A percentile compares a stretch with the other conserved stretches of the same genome.
phyloP scores from a whole-genome alignment of 1,140 invertebrate genomes.

The Copidosoma floridanum region DNA sequence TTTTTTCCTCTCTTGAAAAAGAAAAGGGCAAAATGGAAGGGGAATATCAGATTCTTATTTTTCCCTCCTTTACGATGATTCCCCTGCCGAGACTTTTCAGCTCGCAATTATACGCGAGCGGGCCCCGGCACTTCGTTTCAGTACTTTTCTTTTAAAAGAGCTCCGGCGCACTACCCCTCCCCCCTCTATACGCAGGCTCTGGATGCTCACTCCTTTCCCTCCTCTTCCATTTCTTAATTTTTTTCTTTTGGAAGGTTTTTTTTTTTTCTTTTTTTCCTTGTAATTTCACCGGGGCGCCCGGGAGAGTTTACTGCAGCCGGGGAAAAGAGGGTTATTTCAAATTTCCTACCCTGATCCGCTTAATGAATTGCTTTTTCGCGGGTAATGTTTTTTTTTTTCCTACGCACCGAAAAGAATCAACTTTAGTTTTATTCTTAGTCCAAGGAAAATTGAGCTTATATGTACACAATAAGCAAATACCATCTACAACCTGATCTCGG shows the following conservation, averaged over 20 bases:
- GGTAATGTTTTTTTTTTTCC: not conserved
- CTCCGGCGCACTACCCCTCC: not conserved
- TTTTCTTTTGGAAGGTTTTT: not conserved
- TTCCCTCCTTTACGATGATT: slow-evolving; percentile 26
- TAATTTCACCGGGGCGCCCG: too few relatives aligned
- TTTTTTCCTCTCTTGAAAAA: not conserved
- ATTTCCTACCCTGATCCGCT: not conserved
- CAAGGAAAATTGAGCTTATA: too few relatives aligned
- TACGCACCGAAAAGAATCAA: too few relatives aligned
- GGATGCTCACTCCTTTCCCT: not conserved
- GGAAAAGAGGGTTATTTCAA: too few relatives aligned
- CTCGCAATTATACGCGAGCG: slow-evolving; percentile 19
- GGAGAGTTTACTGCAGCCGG: too few relatives aligned
- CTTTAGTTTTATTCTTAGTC: too few relatives aligned
- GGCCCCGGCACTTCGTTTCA: slow-evolving; percentile 17
- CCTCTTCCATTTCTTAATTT: slow-evolving; percentile 1
- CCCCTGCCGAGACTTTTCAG: slow-evolving; percentile 19
- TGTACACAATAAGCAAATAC: too few relatives aligned
- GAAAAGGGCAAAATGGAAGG: not conserved
- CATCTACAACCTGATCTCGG: too few relatives aligned
- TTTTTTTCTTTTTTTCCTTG: not conserved
- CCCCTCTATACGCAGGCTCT: not conserved
- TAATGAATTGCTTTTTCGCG: not conserved
- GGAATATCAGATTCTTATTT: slow-evolving; percentile 27
- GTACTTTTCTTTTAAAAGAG: slow-evolving; percentile 15